Base-by-base conservation (phyloP, 2,888 invertebrate genomes). In the Diabrotica balteata region DNA sequence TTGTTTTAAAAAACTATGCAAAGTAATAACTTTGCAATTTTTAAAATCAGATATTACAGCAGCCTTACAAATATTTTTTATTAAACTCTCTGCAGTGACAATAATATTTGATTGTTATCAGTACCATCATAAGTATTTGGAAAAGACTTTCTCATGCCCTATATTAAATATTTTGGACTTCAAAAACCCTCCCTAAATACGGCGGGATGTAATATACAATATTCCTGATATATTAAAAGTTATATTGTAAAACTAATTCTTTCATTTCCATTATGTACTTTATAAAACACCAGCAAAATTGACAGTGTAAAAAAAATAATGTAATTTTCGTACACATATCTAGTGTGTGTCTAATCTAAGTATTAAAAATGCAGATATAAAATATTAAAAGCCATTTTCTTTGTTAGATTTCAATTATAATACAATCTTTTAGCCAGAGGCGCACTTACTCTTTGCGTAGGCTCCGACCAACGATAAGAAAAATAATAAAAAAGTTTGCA, bases 211-310 rank as follows among this genome's bases (percentile, higher is more conserved):
- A 77, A 78, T 75, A 78, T 77, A 79, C 75, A 79, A 76, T 80
- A 77, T 77, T 74, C 75, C 77, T 80, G 79, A 80, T 80, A 80
- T 80, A 75, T 75, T 76, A 76, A 78, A 77, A 73, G 75, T 77
- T 77, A 77, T 73, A 75, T 74, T 77, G 76, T 76, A 76, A 77
- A 77, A 77, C 75, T 78, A 78, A 78, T 76, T 72, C 69, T 76
- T 75, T 67, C 69, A 72, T 66, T 72, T 73, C 71, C 72, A 71
- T 72, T 73, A 70, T 69, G 71, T 65, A 75, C 72, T 73, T 71
- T 80, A 80, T 76, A 77, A 79, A 80, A 80, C 77, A 81, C 79
- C 80, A 82, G 82, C 80, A 81, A 82, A 81, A 81, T 80, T 81
- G 80, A 80, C 80, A 79, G 80, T 81, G 79, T 81, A 81, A 82